A percentile compares a stretch with the other conserved stretches of the same genome.
phyloP scores from a whole-genome alignment of 2,888 invertebrate genomes.

The Acrocyrtus sp. region DNA sequence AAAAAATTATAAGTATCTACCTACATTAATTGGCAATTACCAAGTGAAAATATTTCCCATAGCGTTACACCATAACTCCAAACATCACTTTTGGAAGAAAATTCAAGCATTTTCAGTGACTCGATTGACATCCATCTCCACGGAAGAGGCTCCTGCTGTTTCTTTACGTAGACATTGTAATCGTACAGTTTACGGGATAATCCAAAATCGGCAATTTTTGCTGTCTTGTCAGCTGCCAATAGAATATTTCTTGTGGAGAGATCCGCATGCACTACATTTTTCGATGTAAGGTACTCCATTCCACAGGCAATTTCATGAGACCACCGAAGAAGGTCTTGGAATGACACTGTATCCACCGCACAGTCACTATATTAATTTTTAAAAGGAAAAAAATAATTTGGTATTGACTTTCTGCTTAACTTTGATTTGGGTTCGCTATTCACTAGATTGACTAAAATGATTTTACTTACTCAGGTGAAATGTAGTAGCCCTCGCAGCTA shows the following conservation, averaged over 20 bases:
- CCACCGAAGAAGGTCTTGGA: background rate
- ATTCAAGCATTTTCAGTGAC: background rate
- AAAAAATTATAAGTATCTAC: no score
- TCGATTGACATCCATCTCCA: conserved; percentile 12
- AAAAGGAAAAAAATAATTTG: background rate
- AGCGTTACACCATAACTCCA: conserved; percentile 5
- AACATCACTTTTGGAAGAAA: background rate
- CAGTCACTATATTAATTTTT: background rate
- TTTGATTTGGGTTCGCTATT: no score
- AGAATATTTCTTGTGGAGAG: conserved; percentile 8
- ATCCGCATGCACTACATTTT: conserved; percentile 6
- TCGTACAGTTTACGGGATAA: background rate
- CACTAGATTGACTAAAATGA: no score
- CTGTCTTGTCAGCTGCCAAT: background rate
- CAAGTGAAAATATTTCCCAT: conserved; percentile 1
- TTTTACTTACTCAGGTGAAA: no score
- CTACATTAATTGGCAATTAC: no score
- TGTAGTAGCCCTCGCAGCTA: background rate
- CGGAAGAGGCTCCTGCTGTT: background rate
- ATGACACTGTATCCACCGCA: background rate
- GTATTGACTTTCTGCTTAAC: no score
- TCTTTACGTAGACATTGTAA: background rate
- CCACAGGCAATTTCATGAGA: conserved; percentile 7
- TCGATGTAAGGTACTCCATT: conserved; percentile 6
- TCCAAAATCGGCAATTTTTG: conserved; percentile 13